Conservation (phyloP, 2,113 vertebrate genomes). For the Dasyprocta punctata region DNA sequence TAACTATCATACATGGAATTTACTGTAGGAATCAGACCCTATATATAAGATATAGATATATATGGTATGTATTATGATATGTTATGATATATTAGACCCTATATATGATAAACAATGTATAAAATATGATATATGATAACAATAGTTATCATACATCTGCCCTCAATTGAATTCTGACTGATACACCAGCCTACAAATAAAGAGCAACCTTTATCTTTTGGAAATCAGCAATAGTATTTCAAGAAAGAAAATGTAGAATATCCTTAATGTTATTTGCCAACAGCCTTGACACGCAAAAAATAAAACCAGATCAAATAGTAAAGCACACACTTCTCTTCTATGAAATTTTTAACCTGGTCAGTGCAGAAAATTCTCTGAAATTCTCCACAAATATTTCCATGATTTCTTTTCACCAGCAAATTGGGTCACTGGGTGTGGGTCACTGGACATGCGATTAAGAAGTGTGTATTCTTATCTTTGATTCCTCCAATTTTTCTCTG, state of each 20-base stretch:
- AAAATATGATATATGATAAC: too few relatives aligned
- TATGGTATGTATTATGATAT: too few relatives aligned
- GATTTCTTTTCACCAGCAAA: neutral
- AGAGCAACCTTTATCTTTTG: neutral
- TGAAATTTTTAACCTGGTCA: neutral
- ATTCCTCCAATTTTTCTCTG: neutral
- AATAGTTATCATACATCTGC: neutral
- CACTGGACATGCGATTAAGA: too few relatives aligned
- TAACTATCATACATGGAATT: too few relatives aligned
- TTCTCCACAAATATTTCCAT: neutral
- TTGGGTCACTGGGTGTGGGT: neutral
- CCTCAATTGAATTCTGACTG: neutral
- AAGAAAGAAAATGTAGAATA: neutral
- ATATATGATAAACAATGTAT: too few relatives aligned
- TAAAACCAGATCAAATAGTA: neutral
- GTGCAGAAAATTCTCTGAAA: slow-evolving; percentile 13
- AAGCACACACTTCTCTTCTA: neutral
- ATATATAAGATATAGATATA: too few relatives aligned
- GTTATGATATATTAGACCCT: too few relatives aligned
- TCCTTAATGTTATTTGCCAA: neutral
- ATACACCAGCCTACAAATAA: neutral
- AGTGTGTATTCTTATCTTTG: too few relatives aligned
- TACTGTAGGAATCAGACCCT: too few relatives aligned
- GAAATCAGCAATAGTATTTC: neutral
- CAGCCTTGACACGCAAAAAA: neutral